Evolutionary conservation across 2,113 vertebrate species (phyloP).

Genomic region (Nymphicus hollandicus): DNA sequence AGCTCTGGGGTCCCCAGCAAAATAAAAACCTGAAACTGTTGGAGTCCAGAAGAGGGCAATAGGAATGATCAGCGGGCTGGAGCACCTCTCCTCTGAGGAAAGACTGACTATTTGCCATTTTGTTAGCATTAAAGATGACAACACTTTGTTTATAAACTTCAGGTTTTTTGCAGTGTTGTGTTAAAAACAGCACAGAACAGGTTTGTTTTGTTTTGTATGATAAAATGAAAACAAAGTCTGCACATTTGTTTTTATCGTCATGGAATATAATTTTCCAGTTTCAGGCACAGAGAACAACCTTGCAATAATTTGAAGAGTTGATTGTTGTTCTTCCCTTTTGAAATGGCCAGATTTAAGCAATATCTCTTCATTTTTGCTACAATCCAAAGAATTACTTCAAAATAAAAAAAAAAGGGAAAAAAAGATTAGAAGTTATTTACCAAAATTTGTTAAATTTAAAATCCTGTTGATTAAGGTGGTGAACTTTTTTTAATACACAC

Average conservation of each 20-base stretch:
- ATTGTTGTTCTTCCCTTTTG: neutral
- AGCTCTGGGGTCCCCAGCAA: neutral
- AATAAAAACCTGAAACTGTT: neutral
- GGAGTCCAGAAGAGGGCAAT: neutral
- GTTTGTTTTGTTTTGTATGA: neutral
- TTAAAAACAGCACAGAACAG: neutral
- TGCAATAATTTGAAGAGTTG: neutral
- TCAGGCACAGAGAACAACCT: neutral
- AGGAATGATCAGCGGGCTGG: neutral
- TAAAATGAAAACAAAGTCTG: neutral
- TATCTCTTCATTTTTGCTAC: neutral
- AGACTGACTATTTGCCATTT: neutral
- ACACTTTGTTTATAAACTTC: neutral
- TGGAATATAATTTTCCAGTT: neutral
- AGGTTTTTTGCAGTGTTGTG: neutral
- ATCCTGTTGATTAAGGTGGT: no score
- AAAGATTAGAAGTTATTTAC: neutral
- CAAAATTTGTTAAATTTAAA: no score
- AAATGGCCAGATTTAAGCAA: neutral
- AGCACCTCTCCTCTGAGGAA: neutral
- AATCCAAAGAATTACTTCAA: neutral
- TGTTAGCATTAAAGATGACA: neutral
- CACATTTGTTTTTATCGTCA: neutral
- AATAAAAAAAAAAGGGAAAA: neutral
- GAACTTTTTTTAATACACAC: no score